Percentiles rank a stretch among this genome's conserved stretches.
Evolutionary conservation across 2,888 invertebrate genomes (phyloP).

Genomic region (Rhagonycha fulva): DNA sequence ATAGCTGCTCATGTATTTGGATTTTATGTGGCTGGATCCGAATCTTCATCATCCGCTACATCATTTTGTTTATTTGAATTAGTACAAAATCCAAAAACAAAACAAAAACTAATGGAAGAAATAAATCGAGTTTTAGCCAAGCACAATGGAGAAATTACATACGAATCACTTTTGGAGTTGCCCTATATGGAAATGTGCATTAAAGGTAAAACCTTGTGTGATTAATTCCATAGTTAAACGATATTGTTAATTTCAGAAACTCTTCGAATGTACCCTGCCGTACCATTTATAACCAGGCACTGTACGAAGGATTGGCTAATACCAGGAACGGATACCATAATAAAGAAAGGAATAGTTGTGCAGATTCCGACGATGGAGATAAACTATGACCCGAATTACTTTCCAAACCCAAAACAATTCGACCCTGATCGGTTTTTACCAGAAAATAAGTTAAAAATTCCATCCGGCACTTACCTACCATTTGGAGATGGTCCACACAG

Average conservation of each 20-base stretch:
- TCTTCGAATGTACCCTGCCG: slow-evolving; percentile 42
- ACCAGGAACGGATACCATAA: slow-evolving; percentile 36
- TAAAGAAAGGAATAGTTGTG: slow-evolving; percentile 38
- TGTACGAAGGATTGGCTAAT: slow-evolving; percentile 40
- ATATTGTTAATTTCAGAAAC: slow-evolving; percentile 37
- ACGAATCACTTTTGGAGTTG: slow-evolving; percentile 57
- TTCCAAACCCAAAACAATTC: slow-evolving; percentile 64
- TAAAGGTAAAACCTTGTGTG: slow-evolving; percentile 35
- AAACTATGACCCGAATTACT: slow-evolving; percentile 42
- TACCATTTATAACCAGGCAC: slow-evolving; percentile 38
- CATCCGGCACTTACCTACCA: slow-evolving; percentile 52
- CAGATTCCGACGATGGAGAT: slow-evolving; percentile 39
- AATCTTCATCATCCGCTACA: slow-evolving; percentile 51
- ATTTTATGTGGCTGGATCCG: slow-evolving; percentile 47
- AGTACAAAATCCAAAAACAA: slow-evolving; percentile 54
- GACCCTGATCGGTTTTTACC: slow-evolving; percentile 64
- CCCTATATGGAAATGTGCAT: slow-evolving; percentile 56
- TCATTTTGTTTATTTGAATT: slow-evolving; percentile 58
- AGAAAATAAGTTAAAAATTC: slow-evolving; percentile 56
- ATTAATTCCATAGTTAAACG: neutral
- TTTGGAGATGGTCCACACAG: slow-evolving; percentile 63
- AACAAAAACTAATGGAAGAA: slow-evolving; percentile 53
- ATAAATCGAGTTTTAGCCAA: slow-evolving; percentile 48
- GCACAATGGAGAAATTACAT: slow-evolving; percentile 52
- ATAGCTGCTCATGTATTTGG: slow-evolving; percentile 39